These are phyloP conservation scores for Loriculus beryllinus DNA, from an alignment of 2,797 vertebrate genomes.

Conservation along the genomic window DNA sequence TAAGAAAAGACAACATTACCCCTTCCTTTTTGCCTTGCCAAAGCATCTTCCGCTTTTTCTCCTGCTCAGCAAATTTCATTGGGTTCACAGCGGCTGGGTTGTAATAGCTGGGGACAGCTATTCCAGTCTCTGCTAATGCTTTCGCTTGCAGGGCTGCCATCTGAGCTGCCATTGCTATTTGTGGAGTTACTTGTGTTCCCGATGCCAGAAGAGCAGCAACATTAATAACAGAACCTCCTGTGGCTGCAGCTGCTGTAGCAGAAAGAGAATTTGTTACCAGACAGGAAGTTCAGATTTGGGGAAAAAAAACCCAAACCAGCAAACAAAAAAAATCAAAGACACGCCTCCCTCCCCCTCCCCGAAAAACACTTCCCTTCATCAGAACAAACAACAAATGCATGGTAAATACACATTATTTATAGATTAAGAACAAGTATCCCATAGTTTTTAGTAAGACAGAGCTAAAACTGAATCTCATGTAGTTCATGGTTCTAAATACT, in stretches of 20 bases:
- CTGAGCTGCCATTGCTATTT: conserved; percentile 98
- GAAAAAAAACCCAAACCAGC: not conserved
- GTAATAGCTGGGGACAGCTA: conserved; percentile 97
- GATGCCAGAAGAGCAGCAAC: conserved; percentile 95
- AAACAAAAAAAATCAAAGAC: not conserved
- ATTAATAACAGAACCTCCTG: conserved; percentile 86
- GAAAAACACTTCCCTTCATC: not conserved
- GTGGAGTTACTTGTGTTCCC: conserved; percentile 96
- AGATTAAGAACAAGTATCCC: not conserved
- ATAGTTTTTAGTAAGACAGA: not conserved
- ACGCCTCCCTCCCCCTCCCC: too few relatives aligned
- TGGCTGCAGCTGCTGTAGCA: conserved; percentile 75
- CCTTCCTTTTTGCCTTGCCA: conserved; percentile 99
- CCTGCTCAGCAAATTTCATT: conserved; percentile 97
- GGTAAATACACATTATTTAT: not conserved
- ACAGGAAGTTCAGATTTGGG: not conserved
- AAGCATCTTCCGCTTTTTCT: conserved; percentile 96
- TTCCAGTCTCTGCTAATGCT: conserved; percentile 95
- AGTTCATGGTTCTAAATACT: not conserved
- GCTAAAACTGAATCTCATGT: not conserved
- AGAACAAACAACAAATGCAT: not conserved
- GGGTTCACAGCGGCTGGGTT: conserved; percentile 98
- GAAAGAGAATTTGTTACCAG: not conserved
- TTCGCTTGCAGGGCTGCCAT: conserved; percentile 98
- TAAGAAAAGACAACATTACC: conserved; percentile 72